Conservation (phyloP, 2,113 vertebrate genomes). For the Genyomyrus donnyi region DNA sequence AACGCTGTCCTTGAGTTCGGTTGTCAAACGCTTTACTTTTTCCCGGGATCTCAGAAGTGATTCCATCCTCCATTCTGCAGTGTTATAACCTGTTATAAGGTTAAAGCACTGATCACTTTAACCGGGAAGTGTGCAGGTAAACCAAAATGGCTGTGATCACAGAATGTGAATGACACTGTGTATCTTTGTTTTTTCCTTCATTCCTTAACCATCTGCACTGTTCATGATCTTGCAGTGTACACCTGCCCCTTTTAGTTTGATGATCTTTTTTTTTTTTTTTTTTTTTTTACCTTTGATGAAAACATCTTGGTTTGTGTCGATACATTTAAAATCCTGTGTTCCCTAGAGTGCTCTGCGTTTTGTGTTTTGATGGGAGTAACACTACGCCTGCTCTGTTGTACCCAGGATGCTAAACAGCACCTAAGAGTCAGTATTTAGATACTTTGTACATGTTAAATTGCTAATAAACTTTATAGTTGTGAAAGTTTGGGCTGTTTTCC, state of each 20-base stretch:
- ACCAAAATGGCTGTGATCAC: not conserved
- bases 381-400: conserved; percentile 8
- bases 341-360: not conserved
- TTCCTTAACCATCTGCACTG: not conserved
- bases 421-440: conserved; percentile 41
- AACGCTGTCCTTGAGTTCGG: not conserved
- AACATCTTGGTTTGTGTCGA: not conserved
- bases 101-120: not conserved
- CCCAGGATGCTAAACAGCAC: conserved; percentile 24
- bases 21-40: not conserved
- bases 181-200: not conserved
- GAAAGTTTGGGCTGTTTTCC: not conserved
- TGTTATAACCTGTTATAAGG: not conserved
- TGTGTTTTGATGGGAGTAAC: conserved; percentile 15
- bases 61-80: not conserved
- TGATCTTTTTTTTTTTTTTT: too few species aligned
- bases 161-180: not conserved
- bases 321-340: not conserved
- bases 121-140: not conserved
- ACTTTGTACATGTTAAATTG: conserved; percentile 43
- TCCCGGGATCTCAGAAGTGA: not conserved
- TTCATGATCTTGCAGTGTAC: not conserved
- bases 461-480: conserved; percentile 45
- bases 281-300: not conserved
- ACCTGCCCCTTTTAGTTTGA: not conserved